These are phyloP conservation scores for Onthophagus taurus DNA, from an alignment of 1,140 invertebrate genomes.

Conservation along the genomic window DNA sequence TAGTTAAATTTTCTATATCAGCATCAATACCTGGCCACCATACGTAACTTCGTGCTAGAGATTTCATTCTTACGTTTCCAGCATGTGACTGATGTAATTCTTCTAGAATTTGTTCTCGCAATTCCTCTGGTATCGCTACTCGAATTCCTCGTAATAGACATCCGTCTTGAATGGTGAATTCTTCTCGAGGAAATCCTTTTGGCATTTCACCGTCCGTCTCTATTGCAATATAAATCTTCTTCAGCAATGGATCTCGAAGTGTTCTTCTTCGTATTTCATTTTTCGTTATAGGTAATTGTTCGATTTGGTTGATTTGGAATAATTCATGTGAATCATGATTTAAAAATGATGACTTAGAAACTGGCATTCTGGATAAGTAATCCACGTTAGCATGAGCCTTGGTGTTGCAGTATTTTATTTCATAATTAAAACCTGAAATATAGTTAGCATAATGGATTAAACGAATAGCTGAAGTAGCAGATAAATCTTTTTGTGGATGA, in stretches of 20 bases:
- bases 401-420: slow-evolving; percentile 15
- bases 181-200: too few species aligned
- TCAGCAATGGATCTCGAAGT: not conserved
- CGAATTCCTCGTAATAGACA: slow-evolving; percentile 1
- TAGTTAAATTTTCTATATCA: slow-evolving; percentile 4
- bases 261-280: not conserved
- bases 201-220: not conserved
- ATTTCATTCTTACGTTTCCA: slow-evolving; percentile 6
- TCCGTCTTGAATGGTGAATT: not conserved
- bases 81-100: slow-evolving; percentile 2
- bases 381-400: slow-evolving; percentile 11
- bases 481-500: slow-evolving; percentile 23
- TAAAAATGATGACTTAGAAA: not conserved
- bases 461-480: slow-evolving; percentile 13
- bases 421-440: slow-evolving; percentile 19
- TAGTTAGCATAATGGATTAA: slow-evolving; percentile 23
- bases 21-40: slow-evolving; percentile 3
- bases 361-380: slow-evolving; percentile 4
- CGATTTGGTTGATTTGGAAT: slow-evolving; percentile 16
- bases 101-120: slow-evolving; percentile 2
- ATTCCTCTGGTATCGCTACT: not conserved
- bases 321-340: not conserved
- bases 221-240: not conserved
- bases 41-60: slow-evolving; percentile 20
- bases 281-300: not conserved